A percentile compares a stretch with the other conserved stretches of the same genome.
Conservation (phyloP, 2,888 invertebrate genomes). For the Campoplex nolae region DNA sequence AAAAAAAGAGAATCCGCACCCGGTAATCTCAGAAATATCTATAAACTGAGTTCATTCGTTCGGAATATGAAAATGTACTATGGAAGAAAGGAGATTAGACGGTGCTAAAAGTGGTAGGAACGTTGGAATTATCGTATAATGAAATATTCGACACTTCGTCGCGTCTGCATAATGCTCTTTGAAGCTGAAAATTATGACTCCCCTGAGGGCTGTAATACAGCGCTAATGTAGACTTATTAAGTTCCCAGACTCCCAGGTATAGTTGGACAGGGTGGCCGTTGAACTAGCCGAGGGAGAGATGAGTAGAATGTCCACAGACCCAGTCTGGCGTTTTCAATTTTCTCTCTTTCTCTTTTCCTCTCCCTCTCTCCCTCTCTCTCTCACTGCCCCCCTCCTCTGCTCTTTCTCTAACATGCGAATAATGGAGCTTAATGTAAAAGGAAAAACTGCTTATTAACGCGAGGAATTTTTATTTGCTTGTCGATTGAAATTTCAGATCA, state of each 20-base stretch:
- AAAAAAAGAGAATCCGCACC: neutral
- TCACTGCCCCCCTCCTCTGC: no score
- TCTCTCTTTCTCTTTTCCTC: neutral
- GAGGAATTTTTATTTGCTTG: neutral
- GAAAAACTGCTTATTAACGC: conserved; percentile 21
- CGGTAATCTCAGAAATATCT: neutral
- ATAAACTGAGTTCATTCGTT: neutral
- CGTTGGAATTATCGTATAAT: conserved; percentile 34
- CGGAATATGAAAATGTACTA: neutral
- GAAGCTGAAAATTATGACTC: conserved; percentile 50
- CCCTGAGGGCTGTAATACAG: conserved; percentile 40
- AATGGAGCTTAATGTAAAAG: neutral
- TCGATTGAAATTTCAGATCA: conserved; percentile 4
- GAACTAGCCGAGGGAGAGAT: conserved; percentile 24
- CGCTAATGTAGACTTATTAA: conserved; percentile 55
- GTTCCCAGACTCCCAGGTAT: conserved; percentile 40
- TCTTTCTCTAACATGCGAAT: neutral
- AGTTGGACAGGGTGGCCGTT: conserved; percentile 22
- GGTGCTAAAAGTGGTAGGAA: conserved; percentile 7
- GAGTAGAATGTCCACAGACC: conserved; percentile 21
- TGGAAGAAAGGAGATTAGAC: neutral
- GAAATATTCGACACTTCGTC: conserved; percentile 47
- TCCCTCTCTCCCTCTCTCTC: neutral
- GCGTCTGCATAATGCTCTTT: conserved; percentile 41
- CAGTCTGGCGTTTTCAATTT: conserved; percentile 28